phyloP scores from a whole-genome alignment of 2,113 vertebrate species.

The Pseudopodoces humilis region DNA sequence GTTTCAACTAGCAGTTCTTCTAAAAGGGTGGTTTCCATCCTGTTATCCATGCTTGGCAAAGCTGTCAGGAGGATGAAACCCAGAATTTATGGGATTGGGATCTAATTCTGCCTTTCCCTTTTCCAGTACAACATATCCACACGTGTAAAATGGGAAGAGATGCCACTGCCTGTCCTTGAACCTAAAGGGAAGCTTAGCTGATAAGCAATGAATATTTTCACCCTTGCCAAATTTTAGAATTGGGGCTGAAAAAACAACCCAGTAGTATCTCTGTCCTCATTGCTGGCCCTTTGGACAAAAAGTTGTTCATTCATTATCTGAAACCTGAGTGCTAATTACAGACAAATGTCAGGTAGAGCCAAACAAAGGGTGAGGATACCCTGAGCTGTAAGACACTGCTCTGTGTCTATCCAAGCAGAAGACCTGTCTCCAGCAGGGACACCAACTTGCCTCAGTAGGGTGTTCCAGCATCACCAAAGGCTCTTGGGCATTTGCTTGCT shows the following conservation, averaged over 20 bases:
- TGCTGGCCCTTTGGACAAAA: neutral
- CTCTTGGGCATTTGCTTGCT: neutral
- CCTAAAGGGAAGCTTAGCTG: neutral
- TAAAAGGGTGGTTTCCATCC: neutral
- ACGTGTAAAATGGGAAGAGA: neutral
- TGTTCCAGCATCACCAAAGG: neutral
- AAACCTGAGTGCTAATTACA: neutral
- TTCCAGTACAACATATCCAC: neutral
- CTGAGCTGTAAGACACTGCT: neutral
- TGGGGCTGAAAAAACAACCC: neutral
- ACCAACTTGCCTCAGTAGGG: neutral
- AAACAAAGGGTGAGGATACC: neutral
- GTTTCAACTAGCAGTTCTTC: neutral
- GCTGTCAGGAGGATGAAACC: neutral
- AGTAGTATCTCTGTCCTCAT: neutral
- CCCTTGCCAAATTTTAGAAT: neutral
- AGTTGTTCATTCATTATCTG: neutral
- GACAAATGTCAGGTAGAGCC: neutral
- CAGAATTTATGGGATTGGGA: neutral
- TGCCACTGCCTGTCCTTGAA: neutral
- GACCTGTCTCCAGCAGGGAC: neutral
- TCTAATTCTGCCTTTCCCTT: neutral
- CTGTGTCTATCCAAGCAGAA: neutral
- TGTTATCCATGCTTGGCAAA: neutral
- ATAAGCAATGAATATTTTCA: neutral